phyloP scores from a whole-genome alignment of 2,797 vertebrate genomes.

The Momotus momota region DNA sequence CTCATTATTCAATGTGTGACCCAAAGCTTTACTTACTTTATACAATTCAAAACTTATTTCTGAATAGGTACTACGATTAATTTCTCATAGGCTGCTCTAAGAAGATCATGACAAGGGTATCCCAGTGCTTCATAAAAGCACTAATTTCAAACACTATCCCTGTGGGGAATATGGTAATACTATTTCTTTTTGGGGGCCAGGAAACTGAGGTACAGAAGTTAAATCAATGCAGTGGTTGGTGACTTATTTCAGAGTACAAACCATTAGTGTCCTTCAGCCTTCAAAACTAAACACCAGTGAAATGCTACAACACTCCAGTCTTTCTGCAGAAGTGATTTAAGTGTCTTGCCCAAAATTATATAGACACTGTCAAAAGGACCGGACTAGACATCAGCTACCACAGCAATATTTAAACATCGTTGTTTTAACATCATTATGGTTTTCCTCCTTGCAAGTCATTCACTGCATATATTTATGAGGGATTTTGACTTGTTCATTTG shows the following conservation, averaged over 20 bases:
- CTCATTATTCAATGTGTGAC: slow-evolving; percentile 22
- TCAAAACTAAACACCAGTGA: background rate
- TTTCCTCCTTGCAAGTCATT: background rate
- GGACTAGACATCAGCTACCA: background rate
- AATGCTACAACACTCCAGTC: background rate
- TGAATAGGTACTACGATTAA: background rate
- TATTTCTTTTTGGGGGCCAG: background rate
- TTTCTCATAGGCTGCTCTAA: background rate
- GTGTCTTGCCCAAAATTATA: background rate
- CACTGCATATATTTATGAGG: background rate
- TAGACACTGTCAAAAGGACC: background rate
- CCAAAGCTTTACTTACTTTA: background rate
- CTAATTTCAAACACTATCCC: background rate
- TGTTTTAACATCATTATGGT: background rate
- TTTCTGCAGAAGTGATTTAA: background rate
- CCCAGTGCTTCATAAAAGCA: background rate
- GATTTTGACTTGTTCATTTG: background rate
- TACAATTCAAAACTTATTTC: background rate
- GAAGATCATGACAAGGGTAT: background rate
- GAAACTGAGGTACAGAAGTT: background rate
- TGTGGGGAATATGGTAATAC: background rate
- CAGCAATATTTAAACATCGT: background rate
- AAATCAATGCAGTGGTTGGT: background rate
- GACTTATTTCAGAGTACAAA: background rate
- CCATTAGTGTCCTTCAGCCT: background rate